phyloP scores from a whole-genome alignment of 2,113 vertebrate genomes.

The Acanthisitta chloris region DNA sequence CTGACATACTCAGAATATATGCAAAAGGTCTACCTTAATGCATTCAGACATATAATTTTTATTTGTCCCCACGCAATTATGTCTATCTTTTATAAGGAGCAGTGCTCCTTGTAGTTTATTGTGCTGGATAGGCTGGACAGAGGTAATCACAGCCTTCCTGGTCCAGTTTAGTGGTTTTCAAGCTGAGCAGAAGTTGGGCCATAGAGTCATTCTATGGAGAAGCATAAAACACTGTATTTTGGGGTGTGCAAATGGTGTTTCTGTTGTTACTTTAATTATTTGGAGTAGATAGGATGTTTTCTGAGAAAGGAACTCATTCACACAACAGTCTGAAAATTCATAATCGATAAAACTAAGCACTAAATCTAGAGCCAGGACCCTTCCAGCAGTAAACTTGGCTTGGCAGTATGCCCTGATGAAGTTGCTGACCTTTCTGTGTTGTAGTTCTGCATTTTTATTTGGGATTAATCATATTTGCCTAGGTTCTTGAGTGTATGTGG shows the following conservation, averaged over 20 bases:
- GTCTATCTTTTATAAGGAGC: background rate
- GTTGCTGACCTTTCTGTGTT: background rate
- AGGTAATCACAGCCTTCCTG: background rate
- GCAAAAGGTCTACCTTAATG: background rate
- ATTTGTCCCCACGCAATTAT: background rate
- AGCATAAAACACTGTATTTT: background rate
- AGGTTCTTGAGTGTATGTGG: background rate
- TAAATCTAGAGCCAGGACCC: background rate
- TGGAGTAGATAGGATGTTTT: background rate
- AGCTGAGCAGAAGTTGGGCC: background rate
- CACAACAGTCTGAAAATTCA: background rate
- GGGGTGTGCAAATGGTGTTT: background rate
- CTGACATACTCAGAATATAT: background rate
- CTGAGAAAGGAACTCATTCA: background rate
- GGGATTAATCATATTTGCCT: accelerated
- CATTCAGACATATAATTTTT: background rate
- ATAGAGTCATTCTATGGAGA: background rate
- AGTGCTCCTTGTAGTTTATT: background rate
- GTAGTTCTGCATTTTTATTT: background rate
- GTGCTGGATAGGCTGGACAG: background rate
- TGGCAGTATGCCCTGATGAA: background rate
- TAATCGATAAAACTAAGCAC: accelerated
- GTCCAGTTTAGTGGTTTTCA: background rate
- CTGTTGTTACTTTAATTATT: background rate
- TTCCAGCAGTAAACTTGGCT: background rate